Evolutionary conservation across 2,113 vertebrate species (phyloP).

Genomic region (Procavia capensis): DNA sequence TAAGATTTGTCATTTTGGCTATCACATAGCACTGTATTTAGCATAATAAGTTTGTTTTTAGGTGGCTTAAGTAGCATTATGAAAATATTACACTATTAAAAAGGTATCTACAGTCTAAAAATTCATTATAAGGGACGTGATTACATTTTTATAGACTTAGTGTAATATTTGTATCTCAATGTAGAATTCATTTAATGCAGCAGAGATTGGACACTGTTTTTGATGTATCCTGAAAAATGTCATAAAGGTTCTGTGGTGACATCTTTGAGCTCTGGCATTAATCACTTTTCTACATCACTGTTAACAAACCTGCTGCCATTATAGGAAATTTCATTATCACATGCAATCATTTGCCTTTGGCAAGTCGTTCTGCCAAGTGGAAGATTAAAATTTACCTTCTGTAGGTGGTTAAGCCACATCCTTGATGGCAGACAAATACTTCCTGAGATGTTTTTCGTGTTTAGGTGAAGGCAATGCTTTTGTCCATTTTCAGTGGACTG

Average conservation of each 20-base stretch:
- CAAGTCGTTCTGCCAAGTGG: constrained; percentile 56
- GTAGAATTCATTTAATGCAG: background rate
- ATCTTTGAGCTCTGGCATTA: background rate
- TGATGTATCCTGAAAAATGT: background rate
- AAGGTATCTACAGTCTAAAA: background rate
- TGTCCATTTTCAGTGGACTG: constrained; percentile 43
- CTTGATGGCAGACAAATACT: constrained; percentile 36
- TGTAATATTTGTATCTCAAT: background rate
- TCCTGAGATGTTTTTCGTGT: constrained; percentile 24
- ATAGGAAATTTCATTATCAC: constrained; percentile 29
- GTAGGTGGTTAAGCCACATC: background rate
- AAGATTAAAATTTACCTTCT: constrained; percentile 54
- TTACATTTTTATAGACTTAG: background rate
- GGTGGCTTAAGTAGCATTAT: background rate
- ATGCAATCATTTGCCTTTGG: constrained; percentile 57
- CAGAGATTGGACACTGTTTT: background rate
- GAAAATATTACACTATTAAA: constrained; percentile 28
- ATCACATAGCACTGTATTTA: background rate
- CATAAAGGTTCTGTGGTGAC: background rate
- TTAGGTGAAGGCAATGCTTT: constrained; percentile 33
- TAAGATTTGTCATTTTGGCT: constrained; percentile 32
- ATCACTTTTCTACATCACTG: background rate
- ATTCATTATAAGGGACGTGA: background rate
- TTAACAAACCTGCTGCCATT: background rate
- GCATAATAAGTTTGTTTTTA: constrained; percentile 38